phyloP scores from a whole-genome alignment of 37 sponge, comb jelly and placozoan species.

The Eunapius fragilis region DNA sequence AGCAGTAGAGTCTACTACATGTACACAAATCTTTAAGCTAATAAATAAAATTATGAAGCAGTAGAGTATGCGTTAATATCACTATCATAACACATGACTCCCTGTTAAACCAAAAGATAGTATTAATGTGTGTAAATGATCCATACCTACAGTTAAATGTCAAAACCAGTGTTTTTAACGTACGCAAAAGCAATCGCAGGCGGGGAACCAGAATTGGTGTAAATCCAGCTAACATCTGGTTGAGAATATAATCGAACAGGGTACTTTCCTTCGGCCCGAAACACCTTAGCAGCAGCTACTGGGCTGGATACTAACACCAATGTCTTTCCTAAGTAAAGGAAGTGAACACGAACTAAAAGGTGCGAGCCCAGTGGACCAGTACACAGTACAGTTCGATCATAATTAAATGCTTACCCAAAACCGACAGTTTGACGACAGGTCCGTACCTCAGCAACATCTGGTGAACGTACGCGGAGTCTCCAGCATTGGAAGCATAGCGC shows the following conservation, averaged over 20 bases:
- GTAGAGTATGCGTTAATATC: too few relatives aligned
- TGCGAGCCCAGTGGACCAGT: not conserved
- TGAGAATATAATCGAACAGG: not conserved
- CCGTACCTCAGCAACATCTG: not conserved
- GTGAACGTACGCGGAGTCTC: not conserved
- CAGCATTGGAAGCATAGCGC: not conserved
- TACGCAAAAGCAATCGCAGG: constrained; percentile 4
- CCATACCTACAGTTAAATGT: too few relatives aligned
- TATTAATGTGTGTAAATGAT: too few relatives aligned
- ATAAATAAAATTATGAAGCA: too few relatives aligned
- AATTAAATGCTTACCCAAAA: not conserved
- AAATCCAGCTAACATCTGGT: constrained; percentile 17
- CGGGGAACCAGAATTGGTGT: constrained; percentile 4
- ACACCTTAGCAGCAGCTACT: constrained; percentile 1
- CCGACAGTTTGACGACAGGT: not conserved
- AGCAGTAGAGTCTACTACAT: too few relatives aligned
- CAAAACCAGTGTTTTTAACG: not conserved
- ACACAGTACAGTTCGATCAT: not conserved
- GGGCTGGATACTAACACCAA: not conserved
- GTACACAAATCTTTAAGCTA: too few relatives aligned
- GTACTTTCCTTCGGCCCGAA: constrained; percentile 21
- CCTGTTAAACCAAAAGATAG: too few relatives aligned
- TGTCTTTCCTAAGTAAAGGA: not conserved
- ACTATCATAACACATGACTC: too few relatives aligned
- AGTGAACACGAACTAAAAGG: too few relatives aligned